Evolutionary conservation across 2,113 vertebrate genomes (phyloP), one percentile per base, ranked within the genome.

Genomic region (Mustela lutreola): DNA sequence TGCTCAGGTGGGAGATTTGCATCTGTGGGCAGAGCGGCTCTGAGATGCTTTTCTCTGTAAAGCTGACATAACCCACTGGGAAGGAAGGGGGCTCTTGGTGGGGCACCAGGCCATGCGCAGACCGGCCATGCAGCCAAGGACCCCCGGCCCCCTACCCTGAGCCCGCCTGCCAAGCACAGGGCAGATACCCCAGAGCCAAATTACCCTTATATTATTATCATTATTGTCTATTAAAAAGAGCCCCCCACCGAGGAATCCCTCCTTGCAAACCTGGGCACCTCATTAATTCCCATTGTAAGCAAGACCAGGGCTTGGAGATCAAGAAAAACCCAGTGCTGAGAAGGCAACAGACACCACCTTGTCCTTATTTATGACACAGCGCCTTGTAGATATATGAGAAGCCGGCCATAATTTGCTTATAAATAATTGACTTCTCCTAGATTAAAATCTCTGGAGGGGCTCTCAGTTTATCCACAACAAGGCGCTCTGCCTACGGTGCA

Each of bases 381-480:
- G 94, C 98, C 97, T 98, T 98, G 99, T 98, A 98, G 98, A 93
- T 96, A 98, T 95, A 98, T 42, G 98, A 98, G 98, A 99, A 99
- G 98, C 98, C 96, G 92, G 97, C 98, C 98, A 98, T 99, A 99
- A 99, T 99, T 99, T 99, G 99, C 99, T 99, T 99, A 99, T 99
- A 99, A 99, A 99, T 99, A 99, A 99, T 99, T 99, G 99, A 99
- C 99, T 99, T 99, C 98, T 99, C 96, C 98, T 98, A 97, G 98
- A 98, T 99, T 98, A 98, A 99, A 99, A 99, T 98, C 99, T 99
- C 99, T 98, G n/a, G 99, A 99, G 99, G 99, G 98, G 97, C 98
- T 98, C 98, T 95, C 96, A 97, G 98, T 99, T 99, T 99, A 99
- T 99, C 99, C 98, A 97, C 99, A 98, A 98, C 98, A 99, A 98